phyloP scores from a whole-genome alignment of 2,888 invertebrate species.

The Caprella mutica region DNA sequence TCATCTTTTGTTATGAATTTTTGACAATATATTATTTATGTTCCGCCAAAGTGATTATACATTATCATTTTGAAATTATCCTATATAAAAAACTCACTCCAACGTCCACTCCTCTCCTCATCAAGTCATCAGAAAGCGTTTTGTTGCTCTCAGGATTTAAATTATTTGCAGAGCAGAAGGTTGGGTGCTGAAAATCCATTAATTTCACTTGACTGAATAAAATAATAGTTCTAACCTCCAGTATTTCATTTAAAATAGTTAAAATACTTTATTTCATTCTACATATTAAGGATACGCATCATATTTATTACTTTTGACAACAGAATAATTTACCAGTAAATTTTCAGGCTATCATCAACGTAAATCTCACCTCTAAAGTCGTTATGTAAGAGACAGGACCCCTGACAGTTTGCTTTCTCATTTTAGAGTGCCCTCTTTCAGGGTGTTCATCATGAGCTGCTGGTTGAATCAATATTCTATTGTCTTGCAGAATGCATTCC shows the following conservation, averaged over 20 bases:
- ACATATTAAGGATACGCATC: too few species aligned
- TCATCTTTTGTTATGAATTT: too few species aligned
- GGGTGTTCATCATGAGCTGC: not conserved
- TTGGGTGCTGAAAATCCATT: slow-evolving; percentile 23
- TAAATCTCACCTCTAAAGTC: not conserved
- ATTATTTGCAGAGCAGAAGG: slow-evolving; percentile 27
- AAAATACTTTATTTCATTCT: too few species aligned
- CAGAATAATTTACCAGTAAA: too few species aligned
- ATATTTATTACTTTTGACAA: too few species aligned
- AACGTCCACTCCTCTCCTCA: slow-evolving; percentile 21
- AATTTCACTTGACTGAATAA: too few species aligned
- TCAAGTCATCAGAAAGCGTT: slow-evolving; percentile 10
- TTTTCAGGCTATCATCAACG: too few species aligned
- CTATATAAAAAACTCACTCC: slow-evolving; percentile 14
- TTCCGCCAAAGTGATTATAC: too few species aligned
- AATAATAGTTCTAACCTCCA: too few species aligned
- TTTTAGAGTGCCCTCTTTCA: not conserved
- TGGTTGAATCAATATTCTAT: slow-evolving; percentile 15
- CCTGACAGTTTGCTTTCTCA: not conserved
- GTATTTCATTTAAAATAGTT: too few species aligned
- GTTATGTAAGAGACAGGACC: not conserved
- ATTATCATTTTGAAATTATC: too few species aligned
- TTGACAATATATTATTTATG: too few species aligned
- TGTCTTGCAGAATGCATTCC: slow-evolving; percentile 18
- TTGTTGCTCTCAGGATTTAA: slow-evolving; percentile 5